Percentiles rank a stretch among this genome's conserved stretches.
These are phyloP conservation scores for Florisuga fusca DNA, from an alignment of 2,797 vertebrate species.

Conservation along the genomic window DNA sequence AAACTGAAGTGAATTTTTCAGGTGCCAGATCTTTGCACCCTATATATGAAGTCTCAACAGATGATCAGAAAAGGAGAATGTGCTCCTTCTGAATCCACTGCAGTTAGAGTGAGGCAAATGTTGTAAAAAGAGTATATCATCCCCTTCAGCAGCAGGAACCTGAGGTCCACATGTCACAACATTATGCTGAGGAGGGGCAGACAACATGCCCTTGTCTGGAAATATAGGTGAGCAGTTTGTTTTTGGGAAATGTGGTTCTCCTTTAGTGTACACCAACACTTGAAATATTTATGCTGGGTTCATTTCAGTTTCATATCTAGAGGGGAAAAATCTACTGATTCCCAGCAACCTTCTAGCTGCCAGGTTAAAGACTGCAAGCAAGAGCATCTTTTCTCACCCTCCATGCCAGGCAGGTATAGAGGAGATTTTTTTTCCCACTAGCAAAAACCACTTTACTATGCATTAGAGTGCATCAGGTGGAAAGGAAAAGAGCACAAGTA, in stretches of 20 bases:
- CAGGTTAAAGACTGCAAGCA: neutral
- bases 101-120: neutral
- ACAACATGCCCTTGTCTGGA: neutral
- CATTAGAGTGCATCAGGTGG: neutral
- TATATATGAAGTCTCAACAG: neutral
- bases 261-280: neutral
- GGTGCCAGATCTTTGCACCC: neutral
- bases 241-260: neutral
- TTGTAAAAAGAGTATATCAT: neutral
- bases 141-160: neutral
- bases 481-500: neutral
- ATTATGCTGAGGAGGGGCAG: fast-evolving
- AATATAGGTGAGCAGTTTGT: neutral
- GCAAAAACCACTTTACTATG: neutral
- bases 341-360: neutral
- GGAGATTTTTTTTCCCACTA: neutral
- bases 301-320: neutral
- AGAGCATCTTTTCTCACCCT: neutral
- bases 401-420: neutral
- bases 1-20: neutral
- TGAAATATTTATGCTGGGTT: neutral
- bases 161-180: neutral
- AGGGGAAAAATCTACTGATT: neutral
- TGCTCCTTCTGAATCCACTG: neutral
- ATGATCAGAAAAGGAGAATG: fast-evolving